Base-by-base conservation (phyloP, 2,888 invertebrate genomes). In the Germaria angustata region DNA sequence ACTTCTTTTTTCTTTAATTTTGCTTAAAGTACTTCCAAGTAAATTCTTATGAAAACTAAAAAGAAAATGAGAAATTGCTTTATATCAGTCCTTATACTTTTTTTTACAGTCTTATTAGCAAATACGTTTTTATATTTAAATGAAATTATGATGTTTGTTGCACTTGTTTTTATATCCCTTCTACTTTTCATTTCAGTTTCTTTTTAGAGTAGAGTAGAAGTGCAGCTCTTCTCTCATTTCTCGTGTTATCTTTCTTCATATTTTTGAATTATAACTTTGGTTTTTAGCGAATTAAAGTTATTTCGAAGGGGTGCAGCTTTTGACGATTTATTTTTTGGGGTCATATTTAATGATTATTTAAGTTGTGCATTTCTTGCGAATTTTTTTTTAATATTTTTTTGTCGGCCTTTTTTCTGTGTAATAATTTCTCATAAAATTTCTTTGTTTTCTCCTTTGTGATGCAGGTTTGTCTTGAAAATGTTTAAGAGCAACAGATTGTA, bases 301-400 rank as follows among this genome's bases (percentile, higher is more conserved):
- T 51, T 34, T 24, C 34, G 44, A 72, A 77, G 53, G 49, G 82
- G 76, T 76, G 79, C 79, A 71, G 65, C 59, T 49, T 49, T 72
- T 49, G 22, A 39, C n/a, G 32, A 53, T 34, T 53, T 15, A 24
- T 15, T 79, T 69, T 82, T 71, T 63, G 71, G n/a, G 82, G 82
- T 79, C 82, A 82, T 41, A 82, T 66, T 76, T 79, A 82, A 79
- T 82, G 53, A 76, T 76, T 61, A 34, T 53, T 66, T 57, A 39
- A 51, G 34, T 66, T 78, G 20, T 20, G 9, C 9, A 15, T 46
- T 4, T 22, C 22, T 49, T 8, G 39, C 36, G 6, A 20, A 28
- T 20, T 51, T 28, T 13, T 11, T 22, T 39, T 41, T 13, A n/a
- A 2, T 11, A 32, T n/a, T 28, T 22, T 41, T 57, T 15, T 44